Percentiles rank a stretch among this genome's conserved stretches.
These are phyloP conservation scores for Epicauta chinensis DNA, from an alignment of 1,140 invertebrate genomes.

Conservation along the genomic window DNA sequence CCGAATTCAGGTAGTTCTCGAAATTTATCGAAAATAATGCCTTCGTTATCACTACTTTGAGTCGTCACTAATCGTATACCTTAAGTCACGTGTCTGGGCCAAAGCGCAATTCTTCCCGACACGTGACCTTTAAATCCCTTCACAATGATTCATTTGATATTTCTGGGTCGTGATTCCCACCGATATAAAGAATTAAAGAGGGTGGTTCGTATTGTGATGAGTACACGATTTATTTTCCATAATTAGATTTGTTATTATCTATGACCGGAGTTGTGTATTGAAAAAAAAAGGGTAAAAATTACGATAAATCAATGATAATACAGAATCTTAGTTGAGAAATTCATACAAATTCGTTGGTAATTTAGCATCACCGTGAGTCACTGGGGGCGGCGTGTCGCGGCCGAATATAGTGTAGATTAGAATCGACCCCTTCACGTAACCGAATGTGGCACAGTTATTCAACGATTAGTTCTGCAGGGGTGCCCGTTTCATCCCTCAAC, in stretches of 20 bases:
- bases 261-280: no score
- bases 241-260: slow-evolving; percentile 28
- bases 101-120: slow-evolving; percentile 21
- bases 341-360: neutral
- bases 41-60: slow-evolving; percentile 33
- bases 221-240: slow-evolving; percentile 29
- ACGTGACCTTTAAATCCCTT: slow-evolving; percentile 28
- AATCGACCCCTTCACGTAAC: slow-evolving; percentile 23
- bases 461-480: slow-evolving; percentile 39
- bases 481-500: slow-evolving; percentile 18
- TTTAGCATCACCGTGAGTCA: slow-evolving; percentile 3
- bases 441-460: slow-evolving; percentile 36
- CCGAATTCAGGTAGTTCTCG: no score
- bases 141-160: slow-evolving; percentile 31
- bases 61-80: slow-evolving; percentile 31
- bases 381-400: neutral
- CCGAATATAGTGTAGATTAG: slow-evolving; percentile 34
- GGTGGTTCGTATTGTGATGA: slow-evolving; percentile 18
- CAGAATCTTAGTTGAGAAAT: no score
- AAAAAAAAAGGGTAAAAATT: no score
- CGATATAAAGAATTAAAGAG: slow-evolving; percentile 17
- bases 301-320: no score
- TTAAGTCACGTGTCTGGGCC: slow-evolving; percentile 27
- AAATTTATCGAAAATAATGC: neutral
- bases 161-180: slow-evolving; percentile 31